Base-by-base conservation (phyloP, 2,797 vertebrate genomes). In the Alfaro cultratus region DNA sequence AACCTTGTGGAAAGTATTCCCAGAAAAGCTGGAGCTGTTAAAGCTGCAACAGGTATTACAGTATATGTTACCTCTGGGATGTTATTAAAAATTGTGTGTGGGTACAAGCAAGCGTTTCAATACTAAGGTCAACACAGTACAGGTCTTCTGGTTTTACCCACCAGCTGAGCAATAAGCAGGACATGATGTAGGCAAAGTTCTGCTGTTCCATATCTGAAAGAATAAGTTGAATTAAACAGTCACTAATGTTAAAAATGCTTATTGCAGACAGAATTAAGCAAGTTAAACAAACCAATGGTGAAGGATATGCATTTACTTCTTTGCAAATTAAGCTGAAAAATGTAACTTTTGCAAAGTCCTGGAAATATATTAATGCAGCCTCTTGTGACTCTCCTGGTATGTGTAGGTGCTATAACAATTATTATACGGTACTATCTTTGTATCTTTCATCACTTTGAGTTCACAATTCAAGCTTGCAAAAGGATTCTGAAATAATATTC, bases 101-200 rank as follows among this genome's bases (percentile, higher is more conserved):
- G 7, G 3, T 64, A 41, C 4, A 23, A 18, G 23, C 21, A 39
- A 11, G 13, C 12, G 2, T 70, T 70, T 45, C 23, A 70, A 43
- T 43, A 43, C 67, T 70, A n/a, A 11, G 43, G 39, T 70, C 5
- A 43, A 49, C 21, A 5, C 16, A 34, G n/a, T 16, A 29, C n/a
- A 29, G 51, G 36, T 78, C 0, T 1, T 60, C 1, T 0, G 45
- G 80, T 49, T 84, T 13, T 47, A 96, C 98, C 95, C 92, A 99
- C 98, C 96, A 99, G 89, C 53, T 96, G 93, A 90, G 97, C 96
- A 21, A 97, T 90, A n/a, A 99, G 84, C 70, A 90, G 75, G 43
- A 97, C 93, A 0, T 99, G 98, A 87, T 99, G 97, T n/a, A 97
- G 95, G 78, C 97, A 98, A 68, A 99, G 95, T 76, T 99, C 97